Percentiles rank a stretch among this genome's conserved stretches.
Conservation (phyloP, 2,797 vertebrate species). For the Macropodus opercularis region DNA sequence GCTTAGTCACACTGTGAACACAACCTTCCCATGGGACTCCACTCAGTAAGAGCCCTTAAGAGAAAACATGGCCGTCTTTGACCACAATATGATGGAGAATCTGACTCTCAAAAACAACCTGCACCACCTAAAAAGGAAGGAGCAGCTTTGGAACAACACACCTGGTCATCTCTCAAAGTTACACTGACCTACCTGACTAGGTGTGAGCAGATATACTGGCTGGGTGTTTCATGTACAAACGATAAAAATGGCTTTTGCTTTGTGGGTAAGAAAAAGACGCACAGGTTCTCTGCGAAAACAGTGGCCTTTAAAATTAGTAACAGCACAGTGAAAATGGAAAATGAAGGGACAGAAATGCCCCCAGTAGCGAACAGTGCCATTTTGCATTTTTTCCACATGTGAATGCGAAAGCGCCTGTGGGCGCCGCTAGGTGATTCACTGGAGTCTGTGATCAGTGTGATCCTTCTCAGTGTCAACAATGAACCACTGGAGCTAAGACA, state of each 20-base stretch:
- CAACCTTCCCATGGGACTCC: slow-evolving; percentile 39
- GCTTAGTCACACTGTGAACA: slow-evolving; percentile 54
- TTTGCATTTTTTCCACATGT: slow-evolving; percentile 21
- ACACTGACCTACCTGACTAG: slow-evolving; percentile 4
- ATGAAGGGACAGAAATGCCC: slow-evolving; percentile 32
- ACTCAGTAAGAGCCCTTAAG: slow-evolving; percentile 48
- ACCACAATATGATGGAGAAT: slow-evolving; percentile 65
- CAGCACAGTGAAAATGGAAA: slow-evolving; percentile 34
- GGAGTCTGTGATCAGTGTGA: slow-evolving; percentile 4
- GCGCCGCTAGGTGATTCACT: slow-evolving; percentile 33
- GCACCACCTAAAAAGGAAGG: slow-evolving; percentile 24
- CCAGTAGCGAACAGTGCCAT: slow-evolving; percentile 23
- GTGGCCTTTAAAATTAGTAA: slow-evolving; percentile 49
- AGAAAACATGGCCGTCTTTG: slow-evolving; percentile 45
- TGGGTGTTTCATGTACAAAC: neutral
- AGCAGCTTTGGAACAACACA: slow-evolving; percentile 27
- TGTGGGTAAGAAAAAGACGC: slow-evolving; percentile 9
- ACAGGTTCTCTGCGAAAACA: slow-evolving; percentile 25
- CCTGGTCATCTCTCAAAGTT: slow-evolving; percentile 20
- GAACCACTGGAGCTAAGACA: neutral
- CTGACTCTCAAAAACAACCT: slow-evolving; percentile 51
- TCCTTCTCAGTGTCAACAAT: slow-evolving; percentile 6
- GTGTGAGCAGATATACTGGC: neutral
- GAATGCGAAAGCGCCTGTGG: slow-evolving; percentile 22
- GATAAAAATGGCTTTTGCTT: slow-evolving; percentile 12